Evolutionary conservation across 2,113 vertebrate species (phyloP), one percentile per base, ranked within the genome.

Genomic region (Tupaia chinensis): DNA sequence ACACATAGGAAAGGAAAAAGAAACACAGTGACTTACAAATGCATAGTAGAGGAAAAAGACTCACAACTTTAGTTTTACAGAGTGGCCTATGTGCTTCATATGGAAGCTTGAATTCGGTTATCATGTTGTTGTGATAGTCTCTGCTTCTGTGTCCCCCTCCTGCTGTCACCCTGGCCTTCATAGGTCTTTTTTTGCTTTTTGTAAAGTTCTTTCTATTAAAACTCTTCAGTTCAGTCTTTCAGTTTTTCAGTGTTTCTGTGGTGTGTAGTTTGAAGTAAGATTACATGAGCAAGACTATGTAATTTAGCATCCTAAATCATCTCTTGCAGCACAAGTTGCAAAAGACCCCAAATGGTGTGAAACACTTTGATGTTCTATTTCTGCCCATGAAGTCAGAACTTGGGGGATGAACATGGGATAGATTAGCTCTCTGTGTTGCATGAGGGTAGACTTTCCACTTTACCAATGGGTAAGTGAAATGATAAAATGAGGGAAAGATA

Each of bases 101-200:
- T 83, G 72, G 72, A 89, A 91, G 7, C 16, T 82, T 89, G 25
- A 83, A 53, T 27, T 83, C 73, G 65, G 3, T 61, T 32, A 68
- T 44, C 25, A 72, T 7, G 8, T 91, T 34, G 9, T 60, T 83
- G 69, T 61, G 87, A 14, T 16, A 3, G 20, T 58, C 9, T 25
- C 8, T 87, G 53, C 0, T 63, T 12, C 6, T 34, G 5, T 27
- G 19, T 5, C 17, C 3, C 14, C 11, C 11, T 44, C 60, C 29
- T 91, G 23, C 15, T 69, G 17, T 66, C 54, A 53, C 34, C 73
- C 29, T 34, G n/a, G 68, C 8, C 32, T 80, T 76, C 29, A 2
- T 53, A 69, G 44, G 34, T 69, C 53, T 85, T 87, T 95, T 13
- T 87, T 82, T 89, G 44, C 79, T 88, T 69, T 82, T 91, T 86